phyloP scores from a whole-genome alignment of 2,888 invertebrate species.

The Nineta flava region DNA sequence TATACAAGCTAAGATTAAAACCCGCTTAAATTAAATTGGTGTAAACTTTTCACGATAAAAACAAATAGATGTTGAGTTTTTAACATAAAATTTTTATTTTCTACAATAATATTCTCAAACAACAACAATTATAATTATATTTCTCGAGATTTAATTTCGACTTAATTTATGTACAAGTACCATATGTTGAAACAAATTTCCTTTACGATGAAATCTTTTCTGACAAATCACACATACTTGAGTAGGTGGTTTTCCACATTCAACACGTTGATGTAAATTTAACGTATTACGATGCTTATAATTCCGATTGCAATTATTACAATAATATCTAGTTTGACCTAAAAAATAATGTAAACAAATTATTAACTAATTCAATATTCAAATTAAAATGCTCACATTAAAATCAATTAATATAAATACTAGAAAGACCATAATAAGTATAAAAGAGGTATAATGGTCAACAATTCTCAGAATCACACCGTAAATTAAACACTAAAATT shows the following conservation, averaged over 20 bases:
- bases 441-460: too few species aligned
- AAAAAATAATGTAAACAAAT: too few species aligned
- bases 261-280: slow-evolving; percentile 32
- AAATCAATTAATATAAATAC: too few species aligned
- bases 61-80: neutral
- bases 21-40: too few species aligned
- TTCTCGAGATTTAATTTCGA: neutral
- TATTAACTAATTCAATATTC: too few species aligned
- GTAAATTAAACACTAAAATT: too few species aligned
- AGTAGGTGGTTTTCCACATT: slow-evolving; percentile 36
- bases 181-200: slow-evolving; percentile 6
- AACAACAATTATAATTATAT: neutral
- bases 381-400: too few species aligned
- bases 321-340: slow-evolving; percentile 15
- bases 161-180: slow-evolving; percentile 1
- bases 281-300: slow-evolving; percentile 36
- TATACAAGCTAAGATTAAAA: too few species aligned
- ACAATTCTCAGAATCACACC: too few species aligned
- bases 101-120: neutral
- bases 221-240: slow-evolving; percentile 32
- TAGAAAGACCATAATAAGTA: too few species aligned
- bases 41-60: neutral
- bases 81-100: neutral
- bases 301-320: slow-evolving; percentile 32
- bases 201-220: slow-evolving; percentile 5